Evolutionary conservation across 1,140 invertebrate species (phyloP).

Genomic region (Nylanderia fulva): DNA sequence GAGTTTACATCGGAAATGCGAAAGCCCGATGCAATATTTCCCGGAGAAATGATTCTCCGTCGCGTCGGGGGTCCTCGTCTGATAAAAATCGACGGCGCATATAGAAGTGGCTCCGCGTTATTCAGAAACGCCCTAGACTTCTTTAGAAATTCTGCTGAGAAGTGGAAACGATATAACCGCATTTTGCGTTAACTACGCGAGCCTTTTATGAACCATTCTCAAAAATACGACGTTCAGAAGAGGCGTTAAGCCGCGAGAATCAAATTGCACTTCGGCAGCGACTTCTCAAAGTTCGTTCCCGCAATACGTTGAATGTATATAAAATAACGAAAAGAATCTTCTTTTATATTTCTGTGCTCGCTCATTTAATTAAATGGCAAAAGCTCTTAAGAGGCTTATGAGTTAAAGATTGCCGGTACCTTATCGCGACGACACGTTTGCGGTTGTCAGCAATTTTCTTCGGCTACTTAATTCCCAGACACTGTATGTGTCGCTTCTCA

Average conservation of each 20-base stretch:
- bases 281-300: conserved; percentile 30
- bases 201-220: conserved; percentile 37
- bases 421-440: conserved; percentile 74
- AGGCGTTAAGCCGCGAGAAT: neutral
- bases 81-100: conserved; percentile 39
- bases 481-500: neutral
- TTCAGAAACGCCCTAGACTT: conserved; percentile 34
- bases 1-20: conserved; percentile 55
- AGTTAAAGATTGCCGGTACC: conserved; percentile 66
- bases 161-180: conserved; percentile 38
- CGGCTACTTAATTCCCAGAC: neutral
- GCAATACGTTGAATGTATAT: conserved; percentile 47
- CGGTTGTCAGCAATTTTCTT: conserved; percentile 77
- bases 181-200: conserved; percentile 33
- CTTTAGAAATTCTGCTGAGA: conserved; percentile 36
- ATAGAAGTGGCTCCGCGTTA: neutral
- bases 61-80: neutral
- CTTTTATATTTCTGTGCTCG: conserved; percentile 17
- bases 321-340: conserved; percentile 49
- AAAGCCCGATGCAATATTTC: conserved; percentile 48
- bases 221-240: conserved; percentile 24
- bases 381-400: conserved; percentile 77
- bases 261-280: conserved; percentile 27
- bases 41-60: neutral
- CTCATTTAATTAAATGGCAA: conserved; percentile 76